phyloP scores from a whole-genome alignment of 2,113 vertebrate genomes.

The Aythya baeri region DNA sequence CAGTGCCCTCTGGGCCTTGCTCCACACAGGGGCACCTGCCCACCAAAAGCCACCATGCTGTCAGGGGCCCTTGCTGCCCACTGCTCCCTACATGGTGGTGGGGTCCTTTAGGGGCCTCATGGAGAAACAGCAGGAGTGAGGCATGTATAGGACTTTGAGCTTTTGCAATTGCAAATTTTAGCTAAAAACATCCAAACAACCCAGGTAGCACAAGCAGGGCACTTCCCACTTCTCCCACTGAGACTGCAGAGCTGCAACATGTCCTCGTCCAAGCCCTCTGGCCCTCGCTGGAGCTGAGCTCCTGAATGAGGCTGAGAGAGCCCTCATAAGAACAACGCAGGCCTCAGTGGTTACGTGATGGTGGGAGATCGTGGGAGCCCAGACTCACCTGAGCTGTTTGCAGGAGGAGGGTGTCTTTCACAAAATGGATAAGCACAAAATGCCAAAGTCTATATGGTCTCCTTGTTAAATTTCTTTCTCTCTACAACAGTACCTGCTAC shows the following conservation, averaged over 20 bases:
- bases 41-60: not conserved
- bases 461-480: not conserved
- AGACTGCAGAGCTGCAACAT: fast-evolving
- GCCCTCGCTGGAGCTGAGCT: fast-evolving
- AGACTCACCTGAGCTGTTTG: fast-evolving
- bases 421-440: not conserved
- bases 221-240: not conserved
- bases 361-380: fast-evolving
- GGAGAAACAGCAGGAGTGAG: too few species aligned
- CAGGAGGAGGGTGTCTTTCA: not conserved
- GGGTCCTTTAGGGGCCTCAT: not conserved
- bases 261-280: fast-evolving
- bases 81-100: not conserved
- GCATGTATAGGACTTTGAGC: fast-evolving
- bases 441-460: fast-evolving
- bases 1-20: not conserved
- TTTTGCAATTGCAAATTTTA: not conserved
- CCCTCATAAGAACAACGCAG: fast-evolving
- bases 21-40: not conserved
- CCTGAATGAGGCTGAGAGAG: fast-evolving
- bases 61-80: not conserved
- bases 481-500: too few species aligned
- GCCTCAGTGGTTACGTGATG: fast-evolving
- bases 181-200: not conserved
- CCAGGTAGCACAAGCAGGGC: not conserved